These are phyloP conservation scores for Leptinotarsa undecemlineata DNA, from an alignment of 1,140 invertebrate genomes.

Conservation along the genomic window DNA sequence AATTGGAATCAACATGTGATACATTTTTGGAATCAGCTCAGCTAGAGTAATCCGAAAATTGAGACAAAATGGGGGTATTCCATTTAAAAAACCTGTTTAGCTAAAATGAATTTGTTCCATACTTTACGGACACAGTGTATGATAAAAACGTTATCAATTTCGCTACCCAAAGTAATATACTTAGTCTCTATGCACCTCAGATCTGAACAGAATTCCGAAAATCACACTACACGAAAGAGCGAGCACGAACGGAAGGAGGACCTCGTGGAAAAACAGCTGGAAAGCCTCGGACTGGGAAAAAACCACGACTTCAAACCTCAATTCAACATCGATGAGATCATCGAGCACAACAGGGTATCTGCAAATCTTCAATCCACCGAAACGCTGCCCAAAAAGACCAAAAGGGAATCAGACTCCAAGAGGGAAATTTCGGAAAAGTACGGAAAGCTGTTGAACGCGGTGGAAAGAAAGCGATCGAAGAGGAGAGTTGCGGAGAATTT, in stretches of 20 bases:
- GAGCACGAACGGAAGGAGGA: neutral
- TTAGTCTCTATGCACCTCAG: neutral
- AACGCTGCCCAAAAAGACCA: neutral
- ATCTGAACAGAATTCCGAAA: neutral
- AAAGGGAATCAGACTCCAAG: no score
- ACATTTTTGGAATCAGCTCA: no score
- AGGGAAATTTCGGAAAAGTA: neutral
- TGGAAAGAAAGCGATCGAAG: neutral
- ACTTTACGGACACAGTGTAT: no score
- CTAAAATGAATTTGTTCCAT: no score
- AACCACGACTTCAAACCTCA: neutral
- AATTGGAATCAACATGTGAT: no score
- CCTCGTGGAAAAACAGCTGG: neutral
- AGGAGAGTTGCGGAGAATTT: constrained; percentile 4
- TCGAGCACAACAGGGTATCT: neutral
- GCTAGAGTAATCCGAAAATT: no score
- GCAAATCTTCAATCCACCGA: neutral
- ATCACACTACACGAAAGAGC: neutral
- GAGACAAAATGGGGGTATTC: no score
- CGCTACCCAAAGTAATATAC: neutral
- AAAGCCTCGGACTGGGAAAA: constrained; percentile 4
- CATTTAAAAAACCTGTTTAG: no score
- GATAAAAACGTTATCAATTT: no score
- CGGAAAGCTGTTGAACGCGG: neutral
- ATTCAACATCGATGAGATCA: constrained; percentile 3